Evolutionary conservation across 64 coral and sea anemone species (phyloP), one percentile per base, ranked within the genome.

Genomic region (Cladopsammia gracilis): DNA sequence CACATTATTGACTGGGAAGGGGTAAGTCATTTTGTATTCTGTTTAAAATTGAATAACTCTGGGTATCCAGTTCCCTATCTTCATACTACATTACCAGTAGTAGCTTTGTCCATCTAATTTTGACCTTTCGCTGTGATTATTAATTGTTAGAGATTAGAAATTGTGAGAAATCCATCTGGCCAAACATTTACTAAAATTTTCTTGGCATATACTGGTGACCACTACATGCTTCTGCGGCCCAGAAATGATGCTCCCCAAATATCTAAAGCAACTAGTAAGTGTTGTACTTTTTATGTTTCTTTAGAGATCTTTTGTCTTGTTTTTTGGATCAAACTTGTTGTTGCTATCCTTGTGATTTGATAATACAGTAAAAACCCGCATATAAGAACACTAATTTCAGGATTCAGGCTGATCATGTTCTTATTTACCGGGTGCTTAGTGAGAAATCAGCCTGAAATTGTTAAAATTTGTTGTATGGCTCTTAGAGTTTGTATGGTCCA

Each of bases 1-100:
- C 23, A 90, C 76, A 78, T 90, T 67, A 47, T 90, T 78, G 88
- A 90, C 67, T 80, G 76, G 76, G 70, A 53, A 57, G 76, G 88
- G 43, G 76, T 90, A n/a, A 23, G 88, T 90, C 52, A 56, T 56
- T 56, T 56, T 56, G 52, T 56, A 56, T 56, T 56, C 52, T 56
- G 52, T 56, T 56, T 56, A 56, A 56, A 56, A 56, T 56, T 56
- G 52, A 56, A 56, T 56, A 56, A 56, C 52, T 56, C 52, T 56
- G 52, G 52, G 52, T 56, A 56, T 56, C 52, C 52, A 56, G 52
- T 56, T 56, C 52, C 52, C 52, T 56, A 56, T 56, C 52, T 56
- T 56, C 52, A 56, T 56, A 56, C 52, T 56, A 56, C 52, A 56
- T 56, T 56, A 56, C 52, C 52, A 56, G 52, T 56, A 56, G 11